These are phyloP conservation scores for Molossus alvarezi DNA, from an alignment of 2,797 vertebrate species.

Conservation along the genomic window DNA sequence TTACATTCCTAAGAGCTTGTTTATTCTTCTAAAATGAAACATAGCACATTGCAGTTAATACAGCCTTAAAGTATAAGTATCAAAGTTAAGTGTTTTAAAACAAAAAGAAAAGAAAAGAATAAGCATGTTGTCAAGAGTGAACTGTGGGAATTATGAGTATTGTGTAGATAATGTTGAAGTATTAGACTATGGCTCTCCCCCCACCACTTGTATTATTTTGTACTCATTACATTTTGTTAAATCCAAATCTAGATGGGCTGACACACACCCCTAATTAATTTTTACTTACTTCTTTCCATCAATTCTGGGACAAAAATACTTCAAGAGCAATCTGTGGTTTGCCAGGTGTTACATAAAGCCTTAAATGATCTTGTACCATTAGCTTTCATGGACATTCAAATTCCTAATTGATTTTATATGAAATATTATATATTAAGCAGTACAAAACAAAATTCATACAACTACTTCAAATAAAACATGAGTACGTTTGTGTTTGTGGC, in stretches of 20 bases:
- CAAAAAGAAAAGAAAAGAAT: constrained; percentile 6
- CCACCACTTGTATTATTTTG: neutral
- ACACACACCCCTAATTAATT: neutral
- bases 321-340: neutral
- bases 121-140: neutral
- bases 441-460: constrained; percentile 42
- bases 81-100: constrained; percentile 50
- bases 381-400: neutral
- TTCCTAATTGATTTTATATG: constrained; percentile 35
- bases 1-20: constrained; percentile 33
- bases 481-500: constrained; percentile 1
- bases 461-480: neutral
- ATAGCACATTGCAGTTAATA: constrained; percentile 66
- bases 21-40: constrained; percentile 63
- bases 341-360: neutral
- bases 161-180: constrained; percentile 24
- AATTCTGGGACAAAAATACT: constrained; percentile 20
- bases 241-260: constrained; percentile 23
- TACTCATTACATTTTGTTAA: constrained; percentile 58
- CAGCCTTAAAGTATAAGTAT: neutral
- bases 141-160: neutral
- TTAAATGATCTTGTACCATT: neutral
- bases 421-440: neutral
- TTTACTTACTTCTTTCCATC: neutral
- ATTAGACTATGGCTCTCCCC: neutral